Evolutionary conservation across 92 coral and sea anemone genomes (phyloP), one percentile per base, ranked within the genome.

Genomic region (Porites rus): DNA sequence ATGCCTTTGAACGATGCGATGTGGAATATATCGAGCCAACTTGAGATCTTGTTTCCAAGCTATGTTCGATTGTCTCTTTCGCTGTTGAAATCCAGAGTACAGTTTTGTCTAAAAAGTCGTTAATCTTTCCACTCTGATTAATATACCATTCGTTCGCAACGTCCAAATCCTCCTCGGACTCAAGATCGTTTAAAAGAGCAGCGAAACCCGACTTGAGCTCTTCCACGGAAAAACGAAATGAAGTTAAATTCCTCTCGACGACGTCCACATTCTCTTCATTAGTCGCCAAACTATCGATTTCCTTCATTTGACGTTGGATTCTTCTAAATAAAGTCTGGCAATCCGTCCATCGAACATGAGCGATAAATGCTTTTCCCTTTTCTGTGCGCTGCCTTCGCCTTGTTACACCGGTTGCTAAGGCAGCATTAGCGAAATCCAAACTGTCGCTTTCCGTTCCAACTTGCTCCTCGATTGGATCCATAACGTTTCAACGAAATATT

Each of bases 271-370:
- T 69, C n/a, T 69, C 74, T 8, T 18, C 38, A 19, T 69, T 16
- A 28, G 28, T 24, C 51, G 18, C 38, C 51, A 24, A 22, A 22
- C 14, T n/a, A 19, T 18, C 38, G 10, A 69, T 69, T 22, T 53
- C n/a, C 74, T 69, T 53, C 4, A 69, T 69, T 22, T 69, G 50
- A 51, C n/a, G 28, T 69, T 22, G 1, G 38, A 69, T 53, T 69
- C 38, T 69, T 53, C 74, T 28, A 51, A 10, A 53, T 18, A 69
- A 53, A 43, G 74, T 22, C 3, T 69, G 38, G 38, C 74, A 69
- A 69, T 69, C 74, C 74, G 38, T 69, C 74, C 74, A 69, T 69
- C 56, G 50, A 24, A 69, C 17, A 22, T 46, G 74, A 28, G 74
- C 56, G 53, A 69, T 46, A 24, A 28, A 69, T 2, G 19, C 74